These are phyloP conservation scores for Eristalis tenax DNA, from an alignment of 2,888 invertebrate species.

Conservation along the genomic window DNA sequence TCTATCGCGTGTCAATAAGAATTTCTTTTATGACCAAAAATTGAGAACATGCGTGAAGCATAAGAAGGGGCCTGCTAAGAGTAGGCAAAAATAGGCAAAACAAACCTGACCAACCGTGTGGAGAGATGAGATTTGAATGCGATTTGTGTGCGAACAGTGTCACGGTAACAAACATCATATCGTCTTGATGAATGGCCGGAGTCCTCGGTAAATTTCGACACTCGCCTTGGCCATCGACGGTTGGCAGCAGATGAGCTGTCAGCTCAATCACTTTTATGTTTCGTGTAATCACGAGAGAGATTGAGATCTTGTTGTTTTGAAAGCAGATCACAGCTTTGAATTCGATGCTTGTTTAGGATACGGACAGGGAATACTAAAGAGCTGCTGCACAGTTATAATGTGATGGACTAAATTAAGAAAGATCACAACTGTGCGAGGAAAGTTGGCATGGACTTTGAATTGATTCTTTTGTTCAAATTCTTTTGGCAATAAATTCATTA, in stretches of 20 bases:
- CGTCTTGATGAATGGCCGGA: not conserved
- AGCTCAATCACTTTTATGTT: slow-evolving; percentile 10
- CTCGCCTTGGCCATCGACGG: not conserved
- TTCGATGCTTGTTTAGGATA: not conserved
- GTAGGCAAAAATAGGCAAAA: slow-evolving; percentile 1
- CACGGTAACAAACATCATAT: not conserved
- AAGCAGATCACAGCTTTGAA: not conserved
- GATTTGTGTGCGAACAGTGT: not conserved
- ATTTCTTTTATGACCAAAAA: slow-evolving; percentile 24
- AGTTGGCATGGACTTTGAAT: not conserved
- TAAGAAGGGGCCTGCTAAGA: slow-evolving; percentile 21
- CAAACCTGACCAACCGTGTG: not conserved
- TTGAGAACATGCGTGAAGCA: not conserved
- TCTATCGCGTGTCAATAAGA: slow-evolving; percentile 39
- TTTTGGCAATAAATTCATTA: not conserved
- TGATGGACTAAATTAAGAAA: not conserved
- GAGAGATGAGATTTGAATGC: not conserved
- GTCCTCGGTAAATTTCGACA: slow-evolving; percentile 5
- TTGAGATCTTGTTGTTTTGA: not conserved
- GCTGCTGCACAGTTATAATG: not conserved
- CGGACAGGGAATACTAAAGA: not conserved
- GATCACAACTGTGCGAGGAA: not conserved
- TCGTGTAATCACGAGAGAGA: not conserved
- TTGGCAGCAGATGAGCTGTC: slow-evolving; percentile 5
- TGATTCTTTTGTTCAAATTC: not conserved